Evolutionary conservation across 2,113 vertebrate species (phyloP).

Genomic region (Pygoscelis antarcticus): DNA sequence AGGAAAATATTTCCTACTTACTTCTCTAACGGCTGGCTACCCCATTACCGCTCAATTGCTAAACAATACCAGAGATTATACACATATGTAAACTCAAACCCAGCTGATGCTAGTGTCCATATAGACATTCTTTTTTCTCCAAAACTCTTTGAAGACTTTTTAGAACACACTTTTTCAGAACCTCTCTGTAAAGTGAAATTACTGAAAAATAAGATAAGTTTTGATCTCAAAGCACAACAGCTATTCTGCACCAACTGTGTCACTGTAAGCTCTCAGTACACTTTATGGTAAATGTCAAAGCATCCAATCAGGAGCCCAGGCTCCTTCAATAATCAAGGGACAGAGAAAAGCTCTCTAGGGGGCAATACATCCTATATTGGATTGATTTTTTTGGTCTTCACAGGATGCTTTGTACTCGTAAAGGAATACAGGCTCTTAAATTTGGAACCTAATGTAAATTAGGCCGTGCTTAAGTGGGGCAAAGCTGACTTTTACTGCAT

Average conservation of each 20-base stretch:
- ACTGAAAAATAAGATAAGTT: background rate
- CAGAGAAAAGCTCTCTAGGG: background rate
- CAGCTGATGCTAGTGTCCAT: background rate
- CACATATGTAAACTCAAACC: background rate
- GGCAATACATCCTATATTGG: background rate
- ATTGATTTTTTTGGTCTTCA: background rate
- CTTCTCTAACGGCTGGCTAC: background rate
- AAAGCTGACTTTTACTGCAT: background rate
- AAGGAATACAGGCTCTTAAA: background rate
- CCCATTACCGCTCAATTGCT: background rate
- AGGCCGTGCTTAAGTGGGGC: background rate
- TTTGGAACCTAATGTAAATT: background rate
- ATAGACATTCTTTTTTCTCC: rapidly evolving
- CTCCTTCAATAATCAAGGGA: background rate
- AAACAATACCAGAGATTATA: background rate
- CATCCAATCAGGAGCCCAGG: background rate
- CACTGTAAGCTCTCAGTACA: background rate
- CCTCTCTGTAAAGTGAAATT: background rate
- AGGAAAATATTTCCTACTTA: background rate
- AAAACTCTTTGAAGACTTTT: background rate
- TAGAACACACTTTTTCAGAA: background rate
- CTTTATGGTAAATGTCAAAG: background rate
- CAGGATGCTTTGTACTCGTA: background rate
- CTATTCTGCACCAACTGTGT: background rate
- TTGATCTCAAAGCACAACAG: background rate